phyloP scores from a whole-genome alignment of 2,888 invertebrate species.

The Eudemis profundana region DNA sequence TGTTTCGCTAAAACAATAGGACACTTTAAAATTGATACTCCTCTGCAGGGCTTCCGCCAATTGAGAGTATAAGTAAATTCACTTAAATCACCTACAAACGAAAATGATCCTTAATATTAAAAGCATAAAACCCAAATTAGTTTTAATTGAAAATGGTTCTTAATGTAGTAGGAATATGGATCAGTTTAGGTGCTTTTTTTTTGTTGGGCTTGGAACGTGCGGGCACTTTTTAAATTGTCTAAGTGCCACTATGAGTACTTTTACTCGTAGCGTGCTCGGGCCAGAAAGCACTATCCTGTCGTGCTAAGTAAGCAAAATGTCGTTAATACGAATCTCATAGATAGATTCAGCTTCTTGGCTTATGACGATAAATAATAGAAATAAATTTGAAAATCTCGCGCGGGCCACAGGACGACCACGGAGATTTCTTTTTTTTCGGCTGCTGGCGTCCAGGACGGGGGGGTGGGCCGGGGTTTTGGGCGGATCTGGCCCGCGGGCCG shows the following conservation, averaged over 20 bases:
- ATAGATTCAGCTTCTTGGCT: no score
- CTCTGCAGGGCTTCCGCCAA: constrained; percentile 42
- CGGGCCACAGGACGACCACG: no score
- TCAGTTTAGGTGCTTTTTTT: background rate
- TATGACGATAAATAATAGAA: no score
- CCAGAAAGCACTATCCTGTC: no score
- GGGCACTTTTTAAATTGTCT: constrained; percentile 10
- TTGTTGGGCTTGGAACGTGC: constrained; percentile 8
- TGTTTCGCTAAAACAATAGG: background rate
- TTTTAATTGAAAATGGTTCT: background rate
- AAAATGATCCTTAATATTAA: background rate
- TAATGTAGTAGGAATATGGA: background rate
- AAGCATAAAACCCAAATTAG: background rate
- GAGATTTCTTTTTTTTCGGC: no score
- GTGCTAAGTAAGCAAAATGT: no score
- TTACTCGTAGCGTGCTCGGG: background rate
- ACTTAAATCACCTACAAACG: constrained; percentile 13
- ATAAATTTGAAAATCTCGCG: no score
- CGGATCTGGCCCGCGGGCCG: no score
- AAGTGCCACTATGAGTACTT: background rate
- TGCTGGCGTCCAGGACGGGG: no score
- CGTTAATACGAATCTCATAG: no score
- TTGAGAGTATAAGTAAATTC: constrained; percentile 48
- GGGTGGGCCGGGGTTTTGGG: no score
- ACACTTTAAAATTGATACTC: constrained; percentile 19